Percentiles rank a stretch among this genome's conserved stretches.
These are phyloP conservation scores for Epinotia bilunana DNA, from an alignment of 2,888 invertebrate genomes.

Conservation along the genomic window DNA sequence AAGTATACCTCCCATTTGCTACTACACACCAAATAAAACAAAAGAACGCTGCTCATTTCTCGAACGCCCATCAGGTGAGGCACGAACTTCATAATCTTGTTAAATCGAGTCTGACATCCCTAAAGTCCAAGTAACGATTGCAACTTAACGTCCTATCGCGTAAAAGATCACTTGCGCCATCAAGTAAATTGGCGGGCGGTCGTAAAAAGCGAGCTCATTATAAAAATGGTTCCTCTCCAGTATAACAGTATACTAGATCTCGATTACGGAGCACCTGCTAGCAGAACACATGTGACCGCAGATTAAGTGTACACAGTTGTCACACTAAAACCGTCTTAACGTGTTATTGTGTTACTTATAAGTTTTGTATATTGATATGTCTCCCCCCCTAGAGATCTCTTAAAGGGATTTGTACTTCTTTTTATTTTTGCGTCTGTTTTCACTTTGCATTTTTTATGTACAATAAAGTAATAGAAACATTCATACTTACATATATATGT, in stretches of 20 bases:
- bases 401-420: too few relatives aligned
- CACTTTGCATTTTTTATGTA: too few relatives aligned
- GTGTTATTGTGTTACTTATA: too few relatives aligned
- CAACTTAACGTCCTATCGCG: slow-evolving; percentile 28
- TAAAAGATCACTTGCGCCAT: slow-evolving; percentile 37
- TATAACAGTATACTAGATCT: slow-evolving; percentile 44
- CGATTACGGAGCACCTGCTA: slow-evolving; percentile 44
- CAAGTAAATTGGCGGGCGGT: slow-evolving; percentile 40
- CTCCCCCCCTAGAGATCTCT: too few relatives aligned
- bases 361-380: too few relatives aligned
- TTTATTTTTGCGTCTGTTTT: too few relatives aligned
- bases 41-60: background rate
- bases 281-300: slow-evolving; percentile 18
- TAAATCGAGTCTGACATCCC: slow-evolving; percentile 29
- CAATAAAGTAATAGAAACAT: too few relatives aligned
- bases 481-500: too few relatives aligned
- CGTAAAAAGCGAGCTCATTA: slow-evolving; percentile 45
- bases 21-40: background rate
- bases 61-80: background rate
- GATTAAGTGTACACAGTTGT: slow-evolving; percentile 16
- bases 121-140: slow-evolving; percentile 35
- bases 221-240: slow-evolving; percentile 44
- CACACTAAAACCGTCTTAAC: background rate
- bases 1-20: background rate
- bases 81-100: slow-evolving; percentile 14